phyloP scores from a whole-genome alignment of 2,888 invertebrate species.

The Cryptocephalus moraei region DNA sequence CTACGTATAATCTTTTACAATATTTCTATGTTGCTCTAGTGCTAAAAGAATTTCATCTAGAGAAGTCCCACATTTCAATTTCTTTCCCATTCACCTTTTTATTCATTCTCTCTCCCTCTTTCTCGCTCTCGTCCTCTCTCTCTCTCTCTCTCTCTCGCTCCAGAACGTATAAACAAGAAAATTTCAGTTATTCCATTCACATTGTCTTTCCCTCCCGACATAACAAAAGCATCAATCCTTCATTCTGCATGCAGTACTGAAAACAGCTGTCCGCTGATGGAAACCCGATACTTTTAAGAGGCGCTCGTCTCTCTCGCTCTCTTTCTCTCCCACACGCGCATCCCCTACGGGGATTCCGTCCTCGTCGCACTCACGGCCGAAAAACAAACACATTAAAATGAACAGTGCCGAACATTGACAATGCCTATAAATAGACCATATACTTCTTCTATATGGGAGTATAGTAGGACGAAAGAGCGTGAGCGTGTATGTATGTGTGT shows the following conservation, averaged over 20 bases:
- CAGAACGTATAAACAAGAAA: too few species aligned
- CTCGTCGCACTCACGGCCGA: conserved; percentile 31
- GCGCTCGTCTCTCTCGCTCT: conserved; percentile 27
- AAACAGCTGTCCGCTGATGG: conserved; percentile 40
- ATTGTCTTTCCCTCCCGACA: neutral
- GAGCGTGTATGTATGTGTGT: too few species aligned
- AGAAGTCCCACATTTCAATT: too few species aligned
- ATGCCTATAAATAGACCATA: conserved; percentile 42
- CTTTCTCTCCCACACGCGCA: conserved; percentile 11
- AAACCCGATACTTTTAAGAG: conserved; percentile 41
- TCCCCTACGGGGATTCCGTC: conserved; percentile 6
- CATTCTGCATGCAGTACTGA: conserved; percentile 21
- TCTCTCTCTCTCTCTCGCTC: too few species aligned
- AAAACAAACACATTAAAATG: conserved; percentile 43
- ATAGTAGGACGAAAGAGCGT: neutral
- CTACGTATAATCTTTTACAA: too few species aligned
- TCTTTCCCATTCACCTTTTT: neutral
- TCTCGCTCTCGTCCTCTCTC: too few species aligned
- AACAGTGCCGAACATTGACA: conserved; percentile 41
- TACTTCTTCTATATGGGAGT: conserved; percentile 34
- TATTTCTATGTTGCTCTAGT: too few species aligned
- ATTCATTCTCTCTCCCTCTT: too few species aligned
- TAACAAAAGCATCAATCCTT: neutral
- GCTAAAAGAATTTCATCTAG: too few species aligned
- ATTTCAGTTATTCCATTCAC: neutral